phyloP scores from a whole-genome alignment of 2,113 vertebrate species.

The Coturnix japonica region DNA sequence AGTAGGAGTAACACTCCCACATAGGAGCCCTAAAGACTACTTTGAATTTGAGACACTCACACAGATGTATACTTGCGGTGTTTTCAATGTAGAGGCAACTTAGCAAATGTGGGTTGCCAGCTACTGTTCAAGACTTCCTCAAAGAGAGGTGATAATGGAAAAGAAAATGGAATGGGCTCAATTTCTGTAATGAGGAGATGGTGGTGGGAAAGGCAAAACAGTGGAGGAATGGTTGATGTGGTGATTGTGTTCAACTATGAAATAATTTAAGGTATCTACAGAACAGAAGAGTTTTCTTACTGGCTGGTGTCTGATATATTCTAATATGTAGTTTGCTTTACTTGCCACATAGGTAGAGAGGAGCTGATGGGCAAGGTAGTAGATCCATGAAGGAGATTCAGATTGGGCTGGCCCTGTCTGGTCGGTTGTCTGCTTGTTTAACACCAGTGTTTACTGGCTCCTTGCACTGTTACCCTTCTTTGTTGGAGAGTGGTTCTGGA shows the following conservation, averaged over 20 bases:
- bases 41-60: background rate
- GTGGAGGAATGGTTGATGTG: background rate
- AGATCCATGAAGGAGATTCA: background rate
- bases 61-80: background rate
- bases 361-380: background rate
- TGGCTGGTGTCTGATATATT: background rate
- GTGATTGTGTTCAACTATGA: background rate
- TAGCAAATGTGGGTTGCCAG: background rate
- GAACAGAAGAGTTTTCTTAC: background rate
- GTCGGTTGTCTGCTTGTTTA: background rate
- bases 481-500: background rate
- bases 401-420: background rate
- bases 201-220: background rate
- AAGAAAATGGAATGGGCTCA: background rate
- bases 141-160: background rate
- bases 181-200: background rate
- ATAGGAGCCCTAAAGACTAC: background rate
- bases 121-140: background rate
- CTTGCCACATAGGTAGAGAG: background rate
- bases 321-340: background rate
- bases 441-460: background rate
- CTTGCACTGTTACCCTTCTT: rapidly evolving
- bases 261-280: background rate
- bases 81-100: background rate
- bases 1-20: background rate